These are phyloP conservation scores for Alethe castanea DNA, from an alignment of 2,113 vertebrate genomes.

Conservation along the genomic window DNA sequence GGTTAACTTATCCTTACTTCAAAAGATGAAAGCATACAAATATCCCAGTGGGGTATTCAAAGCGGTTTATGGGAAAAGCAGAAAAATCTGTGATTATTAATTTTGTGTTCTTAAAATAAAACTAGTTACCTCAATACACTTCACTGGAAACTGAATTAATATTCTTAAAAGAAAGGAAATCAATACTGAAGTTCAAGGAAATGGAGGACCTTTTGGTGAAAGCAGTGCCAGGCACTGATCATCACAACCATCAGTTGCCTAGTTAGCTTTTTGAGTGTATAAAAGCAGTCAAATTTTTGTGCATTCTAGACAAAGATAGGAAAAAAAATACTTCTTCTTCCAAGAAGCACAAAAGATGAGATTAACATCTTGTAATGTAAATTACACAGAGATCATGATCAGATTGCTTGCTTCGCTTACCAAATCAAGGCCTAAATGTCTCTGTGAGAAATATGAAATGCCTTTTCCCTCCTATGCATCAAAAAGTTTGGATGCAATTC, in stretches of 20 bases:
- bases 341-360: neutral
- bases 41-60: neutral
- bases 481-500: neutral
- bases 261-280: neutral
- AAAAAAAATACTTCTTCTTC: neutral
- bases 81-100: neutral
- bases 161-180: neutral
- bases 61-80: neutral
- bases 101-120: neutral
- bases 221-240: neutral
- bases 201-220: neutral
- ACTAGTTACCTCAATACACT: neutral
- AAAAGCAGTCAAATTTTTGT: neutral
- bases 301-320: neutral
- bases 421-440: neutral
- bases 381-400: neutral
- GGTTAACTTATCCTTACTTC: neutral
- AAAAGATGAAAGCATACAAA: neutral
- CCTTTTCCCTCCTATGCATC: neutral
- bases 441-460: neutral
- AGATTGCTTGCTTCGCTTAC: neutral
- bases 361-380: neutral
- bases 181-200: neutral
- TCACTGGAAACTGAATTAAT: neutral
- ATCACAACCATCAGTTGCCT: fast-evolving